phyloP scores from a whole-genome alignment of 2,797 vertebrate species.

The Aselliscus stoliczkanus region DNA sequence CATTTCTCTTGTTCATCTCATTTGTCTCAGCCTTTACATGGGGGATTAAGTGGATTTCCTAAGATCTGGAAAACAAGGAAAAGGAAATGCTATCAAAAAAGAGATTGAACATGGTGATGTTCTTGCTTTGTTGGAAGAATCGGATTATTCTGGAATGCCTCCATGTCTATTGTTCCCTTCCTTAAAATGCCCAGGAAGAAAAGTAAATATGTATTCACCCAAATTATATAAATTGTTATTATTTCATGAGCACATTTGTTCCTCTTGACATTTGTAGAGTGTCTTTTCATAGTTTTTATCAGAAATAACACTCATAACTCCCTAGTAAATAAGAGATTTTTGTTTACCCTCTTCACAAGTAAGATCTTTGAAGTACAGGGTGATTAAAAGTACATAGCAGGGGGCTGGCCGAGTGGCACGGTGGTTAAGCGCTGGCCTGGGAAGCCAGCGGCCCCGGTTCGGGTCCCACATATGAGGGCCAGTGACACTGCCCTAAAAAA shows the following conservation, averaged over 20 bases:
- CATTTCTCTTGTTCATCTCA: not conserved
- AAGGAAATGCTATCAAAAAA: constrained; percentile 4
- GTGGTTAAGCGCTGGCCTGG: too few species aligned
- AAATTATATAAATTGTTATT: constrained; percentile 65
- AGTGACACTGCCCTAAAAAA: too few species aligned
- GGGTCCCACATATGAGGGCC: too few species aligned
- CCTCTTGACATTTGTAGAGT: constrained; percentile 71
- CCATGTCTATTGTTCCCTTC: not conserved
- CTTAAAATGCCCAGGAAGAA: constrained; percentile 21
- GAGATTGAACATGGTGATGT: not conserved
- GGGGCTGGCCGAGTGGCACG: too few species aligned
- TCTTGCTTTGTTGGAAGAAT: constrained; percentile 16
- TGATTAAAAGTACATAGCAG: constrained; percentile 49
- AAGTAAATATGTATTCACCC: constrained; percentile 60
- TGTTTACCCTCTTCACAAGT: constrained; percentile 42
- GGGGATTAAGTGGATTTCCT: not conserved
- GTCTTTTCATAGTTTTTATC: constrained; percentile 42
- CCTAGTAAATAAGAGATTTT: constrained; percentile 61
- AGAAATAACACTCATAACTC: constrained; percentile 24
- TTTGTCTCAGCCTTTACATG: not conserved
- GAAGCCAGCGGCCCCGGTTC: too few species aligned
- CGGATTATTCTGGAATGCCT: not conserved
- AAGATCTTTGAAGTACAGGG: constrained; percentile 49
- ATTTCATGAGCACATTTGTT: constrained; percentile 67
- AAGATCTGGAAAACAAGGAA: not conserved